These are phyloP conservation scores for Drosophila colorata DNA, from an alignment of 2,888 invertebrate species.

Conservation along the genomic window DNA sequence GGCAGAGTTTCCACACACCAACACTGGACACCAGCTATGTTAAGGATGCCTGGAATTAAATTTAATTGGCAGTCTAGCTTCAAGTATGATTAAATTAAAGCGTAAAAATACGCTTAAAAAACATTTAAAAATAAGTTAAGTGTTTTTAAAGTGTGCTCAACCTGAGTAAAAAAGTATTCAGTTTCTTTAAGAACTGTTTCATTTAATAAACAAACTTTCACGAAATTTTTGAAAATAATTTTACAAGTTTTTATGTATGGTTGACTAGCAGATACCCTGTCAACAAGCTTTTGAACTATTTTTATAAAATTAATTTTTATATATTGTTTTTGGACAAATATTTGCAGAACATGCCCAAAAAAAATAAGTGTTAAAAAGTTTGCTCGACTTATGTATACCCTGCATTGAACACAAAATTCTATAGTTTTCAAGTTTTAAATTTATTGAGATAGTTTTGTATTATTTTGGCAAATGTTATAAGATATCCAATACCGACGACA, in stretches of 20 bases:
- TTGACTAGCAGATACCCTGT: too few relatives aligned
- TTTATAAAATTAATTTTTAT: too few relatives aligned
- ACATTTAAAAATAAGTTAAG: background rate
- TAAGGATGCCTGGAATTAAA: slow-evolving; percentile 1
- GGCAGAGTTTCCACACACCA: slow-evolving; percentile 10
- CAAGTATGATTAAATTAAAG: too few relatives aligned
- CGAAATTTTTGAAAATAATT: too few relatives aligned
- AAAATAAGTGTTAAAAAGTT: too few relatives aligned
- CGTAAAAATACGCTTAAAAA: background rate
- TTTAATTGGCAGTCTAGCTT: background rate
- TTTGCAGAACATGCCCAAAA: too few relatives aligned
- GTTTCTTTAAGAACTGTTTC: background rate
- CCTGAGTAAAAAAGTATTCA: background rate
- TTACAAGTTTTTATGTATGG: too few relatives aligned
- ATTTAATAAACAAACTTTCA: background rate
- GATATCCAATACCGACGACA: too few relatives aligned
- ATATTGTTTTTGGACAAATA: too few relatives aligned
- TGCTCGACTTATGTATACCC: background rate
- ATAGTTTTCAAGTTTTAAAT: background rate
- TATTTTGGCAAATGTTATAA: too few relatives aligned
- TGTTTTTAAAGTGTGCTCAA: background rate
- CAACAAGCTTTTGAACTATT: too few relatives aligned
- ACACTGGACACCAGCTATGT: background rate
- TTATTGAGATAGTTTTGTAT: background rate
- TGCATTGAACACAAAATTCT: too few relatives aligned